Evolutionary conservation across 2,113 vertebrate genomes (phyloP), one percentile per base, ranked within the genome.

Genomic region (Otocyon megalotis): DNA sequence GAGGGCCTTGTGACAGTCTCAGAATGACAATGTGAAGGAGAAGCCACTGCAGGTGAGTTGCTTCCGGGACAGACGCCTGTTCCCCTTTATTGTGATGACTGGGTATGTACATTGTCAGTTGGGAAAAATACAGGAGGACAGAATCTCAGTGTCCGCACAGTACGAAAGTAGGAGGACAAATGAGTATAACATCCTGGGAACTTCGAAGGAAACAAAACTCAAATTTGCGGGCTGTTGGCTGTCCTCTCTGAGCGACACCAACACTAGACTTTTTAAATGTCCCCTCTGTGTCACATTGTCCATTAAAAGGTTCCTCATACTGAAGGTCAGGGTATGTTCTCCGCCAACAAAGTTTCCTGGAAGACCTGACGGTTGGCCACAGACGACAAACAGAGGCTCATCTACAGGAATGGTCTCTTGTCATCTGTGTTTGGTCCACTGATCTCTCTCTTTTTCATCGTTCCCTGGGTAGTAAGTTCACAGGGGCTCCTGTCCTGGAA

Each of bases 171-270:
- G 0, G 12, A 26, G 43, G 11, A 65, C 35, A 88, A 84, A 81
- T 30, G 62, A 43, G 62, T 67, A 10, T 17, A 32, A 77, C 5
- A 24, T 26, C 53, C 77, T 20, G 10, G 93, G 85, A 93, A 93
- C 28, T 94, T 80, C 4, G 37, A 63, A 63, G 24, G 17, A 95
- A 85, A 95, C 67, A 93, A 93, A 32, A 15, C 83, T 72, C 71
- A 37, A 14, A 93, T 65, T 13, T 79, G 56, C 69, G 19, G 50
- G 56, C 53, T 72, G 26, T 28, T 50, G 12, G 16, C 81, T 60
- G 35, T 16, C 53, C 2, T 43, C 35, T 43, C 12, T n/a, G 62
- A 54, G 62, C 43, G 58, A 91, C n/a, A 67, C 58, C 6, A 60
- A 62, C 14, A 30, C 8, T n/a, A 43, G 30, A 32, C 16, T 48